Evolutionary conservation across 2,113 vertebrate species (phyloP).

Genomic region (Etheostoma spectabile): DNA sequence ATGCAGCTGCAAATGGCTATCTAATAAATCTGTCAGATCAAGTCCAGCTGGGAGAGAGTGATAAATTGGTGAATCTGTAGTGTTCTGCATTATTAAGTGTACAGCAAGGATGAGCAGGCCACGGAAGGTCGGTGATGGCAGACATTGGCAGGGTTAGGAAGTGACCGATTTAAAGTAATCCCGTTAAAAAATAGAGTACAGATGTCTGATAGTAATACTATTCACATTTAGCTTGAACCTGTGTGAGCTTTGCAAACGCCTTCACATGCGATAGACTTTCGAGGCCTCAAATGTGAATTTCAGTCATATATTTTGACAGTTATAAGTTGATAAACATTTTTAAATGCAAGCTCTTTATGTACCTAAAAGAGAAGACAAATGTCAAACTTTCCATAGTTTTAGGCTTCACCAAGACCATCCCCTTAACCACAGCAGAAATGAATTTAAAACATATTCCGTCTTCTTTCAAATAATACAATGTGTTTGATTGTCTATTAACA

Average conservation of each 20-base stretch:
- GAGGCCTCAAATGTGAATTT: background rate
- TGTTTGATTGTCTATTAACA: conserved; percentile 19
- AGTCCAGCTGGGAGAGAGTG: conserved; percentile 69
- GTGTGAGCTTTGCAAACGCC: conserved; percentile 15
- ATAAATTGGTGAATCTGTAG: conserved; percentile 60
- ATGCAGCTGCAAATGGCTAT: conserved; percentile 66
- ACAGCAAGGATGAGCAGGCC: conserved; percentile 51
- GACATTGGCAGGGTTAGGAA: conserved; percentile 51
- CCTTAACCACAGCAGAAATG: background rate
- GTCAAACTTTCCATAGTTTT: background rate
- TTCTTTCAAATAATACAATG: background rate
- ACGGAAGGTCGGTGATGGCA: conserved; percentile 21
- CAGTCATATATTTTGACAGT: background rate
- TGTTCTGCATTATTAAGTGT: conserved; percentile 60
- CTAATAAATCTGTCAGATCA: conserved; percentile 78
- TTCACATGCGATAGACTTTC: background rate
- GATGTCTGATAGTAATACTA: conserved; percentile 58
- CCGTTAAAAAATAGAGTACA: conserved; percentile 61
- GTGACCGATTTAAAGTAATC: conserved; percentile 61
- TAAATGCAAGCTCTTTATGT: background rate
- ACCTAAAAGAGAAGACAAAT: background rate
- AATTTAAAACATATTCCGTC: conserved; percentile 7
- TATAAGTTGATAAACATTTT: background rate
- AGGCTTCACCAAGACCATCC: background rate
- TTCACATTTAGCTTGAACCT: conserved; percentile 31